Conservation (phyloP, 1,140 invertebrate species). For the Aphaenogaster ashmeadi region DNA sequence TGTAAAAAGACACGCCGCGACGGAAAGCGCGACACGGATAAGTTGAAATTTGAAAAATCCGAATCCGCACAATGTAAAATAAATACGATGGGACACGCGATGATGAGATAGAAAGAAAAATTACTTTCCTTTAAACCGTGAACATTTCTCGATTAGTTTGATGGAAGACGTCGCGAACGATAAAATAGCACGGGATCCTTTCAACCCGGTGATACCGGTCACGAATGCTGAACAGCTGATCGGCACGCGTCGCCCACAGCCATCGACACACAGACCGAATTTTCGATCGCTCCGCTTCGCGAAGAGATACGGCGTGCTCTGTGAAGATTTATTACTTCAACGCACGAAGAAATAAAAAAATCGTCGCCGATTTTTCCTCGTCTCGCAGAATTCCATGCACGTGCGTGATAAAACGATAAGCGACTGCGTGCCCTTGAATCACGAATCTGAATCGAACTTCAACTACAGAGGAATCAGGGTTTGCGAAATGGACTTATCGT, state of each 20-base stretch:
- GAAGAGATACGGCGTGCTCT: background rate
- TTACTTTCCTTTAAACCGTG: background rate
- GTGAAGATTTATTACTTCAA: background rate
- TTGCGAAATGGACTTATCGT: background rate
- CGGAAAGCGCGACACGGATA: background rate
- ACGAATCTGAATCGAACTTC: background rate
- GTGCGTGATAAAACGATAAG: background rate
- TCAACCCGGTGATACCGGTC: background rate
- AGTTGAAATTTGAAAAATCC: background rate
- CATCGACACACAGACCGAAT: background rate
- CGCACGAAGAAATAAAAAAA: background rate
- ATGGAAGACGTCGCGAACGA: background rate
- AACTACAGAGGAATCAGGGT: background rate
- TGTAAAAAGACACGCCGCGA: background rate
- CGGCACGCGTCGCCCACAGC: background rate
- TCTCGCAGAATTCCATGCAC: background rate
- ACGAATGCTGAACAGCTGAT: background rate
- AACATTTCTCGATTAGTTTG: background rate
- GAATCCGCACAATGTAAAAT: background rate
- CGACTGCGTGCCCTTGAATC: background rate
- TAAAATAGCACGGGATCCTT: background rate
- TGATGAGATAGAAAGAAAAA: too few species aligned
- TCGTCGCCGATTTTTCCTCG: background rate
- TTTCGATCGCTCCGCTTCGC: background rate
- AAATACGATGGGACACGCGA: background rate